A percentile compares a stretch with the other conserved stretches of the same genome.
Evolutionary conservation across 2,113 vertebrate genomes (phyloP).

Genomic region (Notothenia rossii): DNA sequence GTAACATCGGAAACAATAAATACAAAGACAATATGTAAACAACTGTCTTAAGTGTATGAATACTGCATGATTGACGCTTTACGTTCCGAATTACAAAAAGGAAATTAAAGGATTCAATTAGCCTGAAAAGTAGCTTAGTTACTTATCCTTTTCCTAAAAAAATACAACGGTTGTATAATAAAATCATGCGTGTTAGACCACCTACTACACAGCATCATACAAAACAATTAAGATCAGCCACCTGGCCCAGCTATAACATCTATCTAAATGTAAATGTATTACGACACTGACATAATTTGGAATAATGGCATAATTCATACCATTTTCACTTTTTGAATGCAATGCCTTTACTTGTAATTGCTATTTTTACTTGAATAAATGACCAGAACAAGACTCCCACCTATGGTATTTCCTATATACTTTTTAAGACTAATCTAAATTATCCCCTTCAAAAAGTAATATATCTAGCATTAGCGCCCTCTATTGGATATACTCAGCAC

Average conservation of each 20-base stretch:
- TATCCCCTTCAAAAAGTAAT: background rate
- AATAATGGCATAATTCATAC: background rate
- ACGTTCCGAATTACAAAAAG: background rate
- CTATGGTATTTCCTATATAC: background rate
- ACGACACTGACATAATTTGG: background rate
- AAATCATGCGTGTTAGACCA: background rate
- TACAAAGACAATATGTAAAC: conserved; percentile 1
- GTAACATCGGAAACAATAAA: background rate
- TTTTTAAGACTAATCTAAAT: no score
- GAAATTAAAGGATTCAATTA: conserved; percentile 5
- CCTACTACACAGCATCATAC: background rate
- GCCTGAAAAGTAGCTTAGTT: background rate
- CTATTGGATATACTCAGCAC: background rate
- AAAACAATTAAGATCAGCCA: background rate
- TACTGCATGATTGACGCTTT: background rate
- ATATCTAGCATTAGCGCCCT: conserved; percentile 8
- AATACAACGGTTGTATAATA: background rate
- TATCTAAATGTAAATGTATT: background rate
- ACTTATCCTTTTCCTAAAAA: background rate
- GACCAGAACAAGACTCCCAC: background rate
- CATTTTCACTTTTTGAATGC: background rate
- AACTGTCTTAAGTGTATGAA: background rate
- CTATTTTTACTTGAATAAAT: background rate
- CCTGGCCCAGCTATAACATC: background rate
- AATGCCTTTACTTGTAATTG: background rate